A percentile compares a stretch with the other conserved stretches of the same genome.
Conservation (phyloP, 1,140 invertebrate species). For the Trichogramma pretiosum region DNA sequence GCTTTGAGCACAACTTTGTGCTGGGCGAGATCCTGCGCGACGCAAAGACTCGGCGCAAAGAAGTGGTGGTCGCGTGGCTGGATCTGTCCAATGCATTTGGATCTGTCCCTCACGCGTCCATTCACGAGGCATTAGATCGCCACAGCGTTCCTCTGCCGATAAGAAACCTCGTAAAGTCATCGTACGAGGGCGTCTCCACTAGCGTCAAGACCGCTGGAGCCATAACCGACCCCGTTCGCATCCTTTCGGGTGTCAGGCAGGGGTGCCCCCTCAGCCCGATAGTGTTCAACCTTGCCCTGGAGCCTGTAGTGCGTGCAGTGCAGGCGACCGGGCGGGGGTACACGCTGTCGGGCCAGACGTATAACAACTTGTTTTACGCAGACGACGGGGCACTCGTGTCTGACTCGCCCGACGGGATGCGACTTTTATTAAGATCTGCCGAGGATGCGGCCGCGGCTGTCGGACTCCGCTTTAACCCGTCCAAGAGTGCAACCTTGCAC, state of each 20-base stretch:
- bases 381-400: slow-evolving; percentile 21
- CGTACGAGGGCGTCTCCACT: slow-evolving; percentile 18
- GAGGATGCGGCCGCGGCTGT: neutral
- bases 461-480: slow-evolving; percentile 17
- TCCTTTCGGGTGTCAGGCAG: slow-evolving; percentile 33
- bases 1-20: slow-evolving; percentile 33
- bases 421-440: slow-evolving; percentile 8
- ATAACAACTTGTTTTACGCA: slow-evolving; percentile 11
- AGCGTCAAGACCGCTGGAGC: slow-evolving; percentile 12
- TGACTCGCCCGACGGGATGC: slow-evolving; percentile 1
- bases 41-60: slow-evolving; percentile 9
- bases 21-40: slow-evolving; percentile 23
- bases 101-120: slow-evolving; percentile 24
- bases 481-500: neutral
- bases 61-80: slow-evolving; percentile 25
- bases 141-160: slow-evolving; percentile 6
- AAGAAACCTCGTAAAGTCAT: slow-evolving; percentile 11
- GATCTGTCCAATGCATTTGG: slow-evolving; percentile 26
- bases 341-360: neutral
- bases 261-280: slow-evolving; percentile 37
- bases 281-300: slow-evolving; percentile 38
- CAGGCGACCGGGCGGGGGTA: neutral
- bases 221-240: slow-evolving; percentile 23
- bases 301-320: slow-evolving; percentile 21
- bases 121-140: slow-evolving; percentile 6